phyloP scores from a whole-genome alignment of 2,888 invertebrate species.

The Nineta flava region DNA sequence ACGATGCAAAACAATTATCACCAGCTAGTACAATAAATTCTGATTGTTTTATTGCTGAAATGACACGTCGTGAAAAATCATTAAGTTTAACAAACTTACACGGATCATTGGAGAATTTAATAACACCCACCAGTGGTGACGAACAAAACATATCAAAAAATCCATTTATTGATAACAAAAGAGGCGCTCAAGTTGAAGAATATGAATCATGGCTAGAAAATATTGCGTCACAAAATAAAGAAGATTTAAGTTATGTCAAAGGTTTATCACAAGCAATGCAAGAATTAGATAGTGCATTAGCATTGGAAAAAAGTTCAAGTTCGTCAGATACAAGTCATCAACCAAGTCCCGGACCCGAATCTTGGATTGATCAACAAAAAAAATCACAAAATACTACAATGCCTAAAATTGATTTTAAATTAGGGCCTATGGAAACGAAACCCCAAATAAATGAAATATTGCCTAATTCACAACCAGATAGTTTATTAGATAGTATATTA shows the following conservation, averaged over 20 bases:
- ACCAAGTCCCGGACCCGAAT: conserved; percentile 35
- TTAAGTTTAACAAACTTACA: conserved; percentile 48
- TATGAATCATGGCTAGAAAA: conserved; percentile 44
- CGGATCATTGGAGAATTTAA: conserved; percentile 47
- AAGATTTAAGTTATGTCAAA: conserved; percentile 40
- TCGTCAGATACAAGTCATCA: conserved; percentile 42
- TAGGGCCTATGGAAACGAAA: conserved; percentile 20
- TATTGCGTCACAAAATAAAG: conserved; percentile 38
- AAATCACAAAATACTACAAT: conserved; percentile 2
- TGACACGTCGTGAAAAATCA: conserved; percentile 24
- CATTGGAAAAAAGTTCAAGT: conserved; percentile 41
- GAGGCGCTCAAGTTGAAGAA: not conserved
- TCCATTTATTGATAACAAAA: conserved; percentile 1
- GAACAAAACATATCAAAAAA: conserved; percentile 4
- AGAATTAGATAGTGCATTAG: conserved; percentile 44
- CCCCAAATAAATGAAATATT: conserved; percentile 8
- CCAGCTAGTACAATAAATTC: conserved; percentile 5
- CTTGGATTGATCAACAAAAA: conserved; percentile 13
- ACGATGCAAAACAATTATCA: conserved; percentile 3
- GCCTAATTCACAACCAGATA: conserved; percentile 16
- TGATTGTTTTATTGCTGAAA: conserved; percentile 2
- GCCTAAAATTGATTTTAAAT: conserved; percentile 22
- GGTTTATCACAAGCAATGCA: conserved; percentile 46
- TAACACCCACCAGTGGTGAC: conserved; percentile 11
- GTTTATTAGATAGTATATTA: conserved; percentile 18